Conservation (phyloP, 2,113 vertebrate species). For the Hemiscyllium ocellatum region DNA sequence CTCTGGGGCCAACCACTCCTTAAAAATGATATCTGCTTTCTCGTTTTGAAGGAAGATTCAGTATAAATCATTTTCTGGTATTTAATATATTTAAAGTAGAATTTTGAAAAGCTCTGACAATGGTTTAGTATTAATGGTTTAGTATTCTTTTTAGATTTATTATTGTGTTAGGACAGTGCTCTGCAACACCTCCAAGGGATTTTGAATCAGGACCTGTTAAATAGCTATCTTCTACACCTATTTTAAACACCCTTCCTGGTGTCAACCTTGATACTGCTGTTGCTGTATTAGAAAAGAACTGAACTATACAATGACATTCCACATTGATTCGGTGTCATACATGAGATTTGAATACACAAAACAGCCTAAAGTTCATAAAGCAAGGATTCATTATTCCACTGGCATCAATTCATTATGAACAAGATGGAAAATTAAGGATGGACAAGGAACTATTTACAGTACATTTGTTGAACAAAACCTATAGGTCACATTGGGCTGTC, state of each 20-base stretch:
- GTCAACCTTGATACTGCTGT: neutral
- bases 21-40: neutral
- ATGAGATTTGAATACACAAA: too few relatives aligned
- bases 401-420: too few relatives aligned
- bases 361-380: too few relatives aligned
- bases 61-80: neutral
- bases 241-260: neutral
- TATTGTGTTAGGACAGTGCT: neutral
- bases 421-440: too few relatives aligned
- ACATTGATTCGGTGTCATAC: neutral
- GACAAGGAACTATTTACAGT: too few relatives aligned
- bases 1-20: neutral
- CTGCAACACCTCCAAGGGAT: neutral
- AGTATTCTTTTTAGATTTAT: neutral
- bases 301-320: neutral
- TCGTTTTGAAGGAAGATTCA: neutral
- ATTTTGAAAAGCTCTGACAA: neutral
- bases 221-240: neutral
- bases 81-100: neutral
- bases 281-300: neutral
- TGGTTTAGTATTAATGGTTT: neutral
- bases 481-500: too few relatives aligned
- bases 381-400: too few relatives aligned
- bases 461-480: too few relatives aligned
- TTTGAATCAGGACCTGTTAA: neutral